Conservation (phyloP, 64 coral and sea anemone species). For the Orbicella faveolata region DNA sequence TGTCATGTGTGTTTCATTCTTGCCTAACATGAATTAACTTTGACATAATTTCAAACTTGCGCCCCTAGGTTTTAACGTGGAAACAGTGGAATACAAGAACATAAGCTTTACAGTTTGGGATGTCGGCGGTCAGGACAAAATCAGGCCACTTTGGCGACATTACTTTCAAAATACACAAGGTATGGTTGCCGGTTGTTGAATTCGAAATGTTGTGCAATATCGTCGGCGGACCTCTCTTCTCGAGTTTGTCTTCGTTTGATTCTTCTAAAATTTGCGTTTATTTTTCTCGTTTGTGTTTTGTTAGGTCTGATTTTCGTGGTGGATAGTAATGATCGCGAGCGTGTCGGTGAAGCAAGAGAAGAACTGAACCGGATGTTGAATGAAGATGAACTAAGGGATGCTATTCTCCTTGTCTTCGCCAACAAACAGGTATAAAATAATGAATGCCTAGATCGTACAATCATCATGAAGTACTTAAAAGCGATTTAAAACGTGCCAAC, state of each 20-base stretch:
- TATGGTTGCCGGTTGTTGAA: not conserved
- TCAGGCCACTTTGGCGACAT: constrained; percentile 66
- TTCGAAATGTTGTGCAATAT: constrained; percentile 13
- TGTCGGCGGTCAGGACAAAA: constrained; percentile 70
- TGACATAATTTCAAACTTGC: not conserved
- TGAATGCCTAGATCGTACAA: no score
- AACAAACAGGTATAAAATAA: constrained; percentile 81
- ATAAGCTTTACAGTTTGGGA: constrained; percentile 77
- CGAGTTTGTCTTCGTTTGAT: not conserved
- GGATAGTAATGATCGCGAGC: constrained; percentile 93
- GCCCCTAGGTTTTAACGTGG: constrained; percentile 59
- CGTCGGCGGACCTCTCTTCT: not conserved
- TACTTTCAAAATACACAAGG: constrained; percentile 79
- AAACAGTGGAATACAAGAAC: constrained; percentile 79
- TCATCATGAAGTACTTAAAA: no score
- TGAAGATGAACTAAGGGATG: constrained; percentile 94
- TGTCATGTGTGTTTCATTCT: constrained; percentile 16
- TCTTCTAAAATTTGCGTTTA: not conserved
- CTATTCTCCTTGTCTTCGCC: constrained; percentile 82
- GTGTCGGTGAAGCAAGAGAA: constrained; percentile 80
- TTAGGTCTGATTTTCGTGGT: constrained; percentile 92
- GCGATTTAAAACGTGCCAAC: no score
- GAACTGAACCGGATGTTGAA: constrained; percentile 83
- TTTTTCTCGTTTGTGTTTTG: not conserved
- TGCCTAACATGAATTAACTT: not conserved